These are phyloP conservation scores for Delphinapterus leucas DNA, from an alignment of 2,113 vertebrate genomes.

Conservation along the genomic window DNA sequence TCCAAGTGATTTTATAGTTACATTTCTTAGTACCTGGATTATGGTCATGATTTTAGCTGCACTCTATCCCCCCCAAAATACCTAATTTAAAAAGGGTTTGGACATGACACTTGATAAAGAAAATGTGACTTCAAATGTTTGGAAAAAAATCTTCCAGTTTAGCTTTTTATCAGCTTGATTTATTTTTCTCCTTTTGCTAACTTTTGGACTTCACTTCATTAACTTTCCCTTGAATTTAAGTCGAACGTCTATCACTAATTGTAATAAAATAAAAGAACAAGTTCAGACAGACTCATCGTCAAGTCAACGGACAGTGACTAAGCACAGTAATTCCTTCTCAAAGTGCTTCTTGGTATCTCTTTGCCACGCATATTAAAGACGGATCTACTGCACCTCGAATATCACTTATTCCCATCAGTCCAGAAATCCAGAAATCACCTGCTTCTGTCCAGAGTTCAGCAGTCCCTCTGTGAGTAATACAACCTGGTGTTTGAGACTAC, in stretches of 20 bases:
- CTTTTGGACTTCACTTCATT: conserved; percentile 50
- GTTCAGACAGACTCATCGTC: neutral
- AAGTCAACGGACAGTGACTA: neutral
- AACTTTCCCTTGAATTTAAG: conserved; percentile 38
- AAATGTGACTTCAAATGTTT: conserved; percentile 23
- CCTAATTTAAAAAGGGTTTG: neutral
- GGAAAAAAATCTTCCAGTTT: neutral
- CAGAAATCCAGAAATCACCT: neutral
- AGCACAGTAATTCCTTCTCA: neutral
- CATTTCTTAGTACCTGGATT: neutral
- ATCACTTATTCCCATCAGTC: neutral
- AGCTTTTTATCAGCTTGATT: neutral
- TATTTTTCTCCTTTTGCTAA: conserved; percentile 31
- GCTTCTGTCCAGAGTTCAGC: neutral
- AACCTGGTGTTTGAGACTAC: neutral
- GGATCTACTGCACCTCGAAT: neutral
- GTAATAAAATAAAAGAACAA: conserved; percentile 14
- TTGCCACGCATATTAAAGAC: neutral
- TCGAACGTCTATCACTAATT: neutral
- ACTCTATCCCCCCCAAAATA: neutral
- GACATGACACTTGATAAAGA: neutral
- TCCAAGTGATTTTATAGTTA: neutral
- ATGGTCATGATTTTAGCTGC: neutral
- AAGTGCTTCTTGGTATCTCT: neutral
- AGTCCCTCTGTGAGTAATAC: neutral